Evolutionary conservation across 2,797 vertebrate species (phyloP).

Genomic region (Ctenopoma kingsleyae): DNA sequence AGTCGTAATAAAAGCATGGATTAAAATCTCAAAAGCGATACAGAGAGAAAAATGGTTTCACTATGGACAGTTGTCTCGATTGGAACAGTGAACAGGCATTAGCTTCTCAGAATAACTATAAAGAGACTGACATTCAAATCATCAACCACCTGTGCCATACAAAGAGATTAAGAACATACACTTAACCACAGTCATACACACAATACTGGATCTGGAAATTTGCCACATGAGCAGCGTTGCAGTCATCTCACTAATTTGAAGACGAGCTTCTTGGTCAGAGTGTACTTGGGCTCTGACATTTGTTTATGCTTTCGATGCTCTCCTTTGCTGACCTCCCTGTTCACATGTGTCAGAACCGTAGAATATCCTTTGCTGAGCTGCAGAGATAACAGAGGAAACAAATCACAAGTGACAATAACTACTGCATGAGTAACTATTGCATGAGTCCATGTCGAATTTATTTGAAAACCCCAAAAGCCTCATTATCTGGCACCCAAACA

Average conservation of each 20-base stretch:
- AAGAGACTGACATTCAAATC: too few relatives aligned
- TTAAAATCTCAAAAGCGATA: too few relatives aligned
- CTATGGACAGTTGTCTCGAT: too few relatives aligned
- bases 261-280: constrained; percentile 88
- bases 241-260: constrained; percentile 65
- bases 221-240: neutral
- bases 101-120: too few relatives aligned
- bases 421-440: too few relatives aligned
- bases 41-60: too few relatives aligned
- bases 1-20: too few relatives aligned
- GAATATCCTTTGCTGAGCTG: constrained; percentile 82
- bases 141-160: too few relatives aligned
- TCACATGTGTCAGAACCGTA: constrained; percentile 89
- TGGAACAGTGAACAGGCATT: too few relatives aligned
- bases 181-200: constrained; percentile 1
- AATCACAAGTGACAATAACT: neutral
- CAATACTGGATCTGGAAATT: rapidly evolving
- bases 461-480: neutral
- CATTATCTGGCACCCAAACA: too few relatives aligned
- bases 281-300: constrained; percentile 91
- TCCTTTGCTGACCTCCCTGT: constrained; percentile 86
- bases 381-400: constrained; percentile 45
- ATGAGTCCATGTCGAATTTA: too few relatives aligned
- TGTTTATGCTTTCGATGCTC: constrained; percentile 73
- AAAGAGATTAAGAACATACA: too few relatives aligned